phyloP scores from a whole-genome alignment of 2,888 invertebrate species.

The Netelia fuscicornis region DNA sequence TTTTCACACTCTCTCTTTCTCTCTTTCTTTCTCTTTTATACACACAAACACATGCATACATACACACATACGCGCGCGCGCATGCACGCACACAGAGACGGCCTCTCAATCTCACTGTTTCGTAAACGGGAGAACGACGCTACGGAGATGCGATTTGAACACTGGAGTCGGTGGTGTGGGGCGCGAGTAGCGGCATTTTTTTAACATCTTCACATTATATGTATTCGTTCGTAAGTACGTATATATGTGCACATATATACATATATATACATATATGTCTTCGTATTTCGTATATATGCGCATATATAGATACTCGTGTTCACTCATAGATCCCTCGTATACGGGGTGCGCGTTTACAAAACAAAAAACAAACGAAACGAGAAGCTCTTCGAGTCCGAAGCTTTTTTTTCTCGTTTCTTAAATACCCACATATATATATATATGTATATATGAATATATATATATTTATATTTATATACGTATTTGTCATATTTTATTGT shows the following conservation, averaged over 20 bases:
- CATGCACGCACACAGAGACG: slow-evolving; percentile 49
- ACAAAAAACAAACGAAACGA: slow-evolving; percentile 36
- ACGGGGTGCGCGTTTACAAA: slow-evolving; percentile 75
- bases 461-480: slow-evolving; percentile 19
- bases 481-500: slow-evolving; percentile 7
- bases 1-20: slow-evolving; percentile 31
- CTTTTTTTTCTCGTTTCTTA: slow-evolving; percentile 46
- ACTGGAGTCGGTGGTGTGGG: slow-evolving; percentile 84
- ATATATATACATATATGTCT: slow-evolving; percentile 35
- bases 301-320: slow-evolving; percentile 54
- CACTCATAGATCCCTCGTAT: slow-evolving; percentile 79
- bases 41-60: slow-evolving; percentile 26
- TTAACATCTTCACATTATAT: slow-evolving; percentile 48
- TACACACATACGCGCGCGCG: slow-evolving; percentile 5
- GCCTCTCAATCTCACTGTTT: slow-evolving; percentile 61
- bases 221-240: slow-evolving; percentile 42
- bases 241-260: slow-evolving; percentile 26
- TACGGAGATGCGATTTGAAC: slow-evolving; percentile 81
- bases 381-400: slow-evolving; percentile 47
- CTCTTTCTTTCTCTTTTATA: not conserved
- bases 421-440: not conserved
- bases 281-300: not conserved
- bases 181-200: slow-evolving; percentile 74
- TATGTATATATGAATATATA: not conserved
- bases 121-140: slow-evolving; percentile 72